Evolutionary conservation across 2,113 vertebrate species (phyloP).

Genomic region (Zeus faber): DNA sequence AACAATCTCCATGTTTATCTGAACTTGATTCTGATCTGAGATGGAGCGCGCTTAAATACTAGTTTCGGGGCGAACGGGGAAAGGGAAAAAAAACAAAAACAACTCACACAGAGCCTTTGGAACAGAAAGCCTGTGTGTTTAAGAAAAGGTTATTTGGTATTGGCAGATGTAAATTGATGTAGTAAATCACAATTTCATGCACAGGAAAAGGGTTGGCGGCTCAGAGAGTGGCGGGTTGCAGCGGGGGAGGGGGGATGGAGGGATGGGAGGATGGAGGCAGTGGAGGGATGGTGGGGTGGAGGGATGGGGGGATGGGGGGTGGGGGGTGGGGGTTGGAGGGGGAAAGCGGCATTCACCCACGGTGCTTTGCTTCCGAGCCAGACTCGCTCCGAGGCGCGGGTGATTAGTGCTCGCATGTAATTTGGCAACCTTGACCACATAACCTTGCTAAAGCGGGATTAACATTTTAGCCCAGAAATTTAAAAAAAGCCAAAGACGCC

Average conservation of each 20-base stretch:
- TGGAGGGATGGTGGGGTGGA: neutral
- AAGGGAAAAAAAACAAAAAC: slow-evolving; percentile 15
- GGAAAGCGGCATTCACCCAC: slow-evolving; percentile 50
- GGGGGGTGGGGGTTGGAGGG: neutral
- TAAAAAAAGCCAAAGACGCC: slow-evolving; percentile 65
- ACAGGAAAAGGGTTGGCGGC: slow-evolving; percentile 25
- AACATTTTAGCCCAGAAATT: slow-evolving; percentile 66
- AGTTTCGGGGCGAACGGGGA: no score
- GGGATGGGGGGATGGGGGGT: neutral
- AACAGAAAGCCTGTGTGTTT: slow-evolving; percentile 53
- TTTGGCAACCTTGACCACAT: slow-evolving; percentile 75
- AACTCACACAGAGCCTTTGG: slow-evolving; percentile 21
- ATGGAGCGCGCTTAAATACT: slow-evolving; percentile 21
- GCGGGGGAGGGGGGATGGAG: slow-evolving; percentile 33
- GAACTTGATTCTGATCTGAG: slow-evolving; percentile 32
- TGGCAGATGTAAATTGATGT: slow-evolving; percentile 68
- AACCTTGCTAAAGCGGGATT: slow-evolving; percentile 74
- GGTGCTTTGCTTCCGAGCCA: slow-evolving; percentile 61
- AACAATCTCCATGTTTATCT: slow-evolving; percentile 50
- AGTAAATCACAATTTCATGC: slow-evolving; percentile 67
- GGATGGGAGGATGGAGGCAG: neutral
- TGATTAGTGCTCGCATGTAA: slow-evolving; percentile 71
- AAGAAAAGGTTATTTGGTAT: slow-evolving; percentile 61
- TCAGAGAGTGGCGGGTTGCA: slow-evolving; percentile 31
- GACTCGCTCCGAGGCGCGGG: slow-evolving; percentile 61